Evolutionary conservation across 2,888 invertebrate species (phyloP).

Genomic region (Drosophila seclusa): DNA sequence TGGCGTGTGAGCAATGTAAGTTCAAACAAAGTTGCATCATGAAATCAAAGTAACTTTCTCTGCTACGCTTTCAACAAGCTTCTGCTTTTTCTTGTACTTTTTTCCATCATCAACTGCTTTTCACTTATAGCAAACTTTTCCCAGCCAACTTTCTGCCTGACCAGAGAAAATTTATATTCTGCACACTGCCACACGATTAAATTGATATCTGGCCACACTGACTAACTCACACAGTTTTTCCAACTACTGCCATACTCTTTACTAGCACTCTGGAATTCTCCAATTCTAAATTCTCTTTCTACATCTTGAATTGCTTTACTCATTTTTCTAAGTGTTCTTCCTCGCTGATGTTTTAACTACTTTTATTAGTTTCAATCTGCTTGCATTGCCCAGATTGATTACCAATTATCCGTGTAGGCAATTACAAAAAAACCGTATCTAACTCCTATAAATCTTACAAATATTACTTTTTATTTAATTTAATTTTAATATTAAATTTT

Average conservation of each 20-base stretch:
- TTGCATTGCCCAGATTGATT: neutral
- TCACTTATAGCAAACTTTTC: conserved; percentile 74
- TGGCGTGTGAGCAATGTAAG: conserved; percentile 63
- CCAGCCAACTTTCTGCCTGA: conserved; percentile 46
- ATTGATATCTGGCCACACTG: conserved; percentile 4
- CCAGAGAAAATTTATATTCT: conserved; percentile 49
- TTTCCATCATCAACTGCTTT: conserved; percentile 69
- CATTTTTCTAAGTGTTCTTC: neutral
- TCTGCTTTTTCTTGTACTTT: conserved; percentile 5
- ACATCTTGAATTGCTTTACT: neutral
- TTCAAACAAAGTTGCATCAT: conserved; percentile 69
- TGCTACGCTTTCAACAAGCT: conserved; percentile 35
- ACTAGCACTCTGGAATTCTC: too few relatives aligned
- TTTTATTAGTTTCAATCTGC: neutral
- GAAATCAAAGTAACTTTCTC: conserved; percentile 75
- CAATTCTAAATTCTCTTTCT: neutral
- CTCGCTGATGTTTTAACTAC: neutral
- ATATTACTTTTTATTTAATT: neutral
- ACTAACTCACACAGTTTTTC: neutral
- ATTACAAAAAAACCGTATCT: too few relatives aligned
- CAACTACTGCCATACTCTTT: neutral
- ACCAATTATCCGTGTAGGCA: neutral
- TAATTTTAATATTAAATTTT: neutral
- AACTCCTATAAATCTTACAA: neutral
- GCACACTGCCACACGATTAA: conserved; percentile 41